Percentiles rank a stretch among this genome's conserved stretches.
These are phyloP conservation scores for Oostethus manadensis DNA, from an alignment of 2,113 vertebrate genomes.

Conservation along the genomic window DNA sequence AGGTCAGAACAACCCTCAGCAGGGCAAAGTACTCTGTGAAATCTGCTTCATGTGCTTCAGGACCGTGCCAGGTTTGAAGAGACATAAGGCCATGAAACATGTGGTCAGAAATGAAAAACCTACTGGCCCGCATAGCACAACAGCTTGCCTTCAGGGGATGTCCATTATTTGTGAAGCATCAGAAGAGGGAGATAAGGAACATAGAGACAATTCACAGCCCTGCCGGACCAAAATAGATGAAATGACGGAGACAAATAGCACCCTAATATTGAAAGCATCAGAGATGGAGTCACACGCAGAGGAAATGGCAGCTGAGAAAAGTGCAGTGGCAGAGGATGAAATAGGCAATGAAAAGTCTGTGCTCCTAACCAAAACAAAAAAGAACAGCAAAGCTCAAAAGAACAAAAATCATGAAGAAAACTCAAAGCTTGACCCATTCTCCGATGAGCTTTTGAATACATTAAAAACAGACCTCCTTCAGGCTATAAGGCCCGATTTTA, in stretches of 20 bases:
- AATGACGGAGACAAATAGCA: slow-evolving; percentile 43
- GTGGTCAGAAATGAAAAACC: slow-evolving; percentile 55
- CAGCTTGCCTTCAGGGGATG: slow-evolving; percentile 44
- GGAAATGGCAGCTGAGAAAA: slow-evolving; percentile 44
- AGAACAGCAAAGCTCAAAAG: slow-evolving; percentile 61
- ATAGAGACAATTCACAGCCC: slow-evolving; percentile 61
- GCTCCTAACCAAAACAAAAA: slow-evolving; percentile 55
- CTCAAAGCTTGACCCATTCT: slow-evolving; percentile 39
- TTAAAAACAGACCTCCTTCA: slow-evolving; percentile 72
- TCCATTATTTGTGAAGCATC: slow-evolving; percentile 49
- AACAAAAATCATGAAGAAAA: slow-evolving; percentile 55
- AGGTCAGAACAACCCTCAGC: slow-evolving; percentile 50
- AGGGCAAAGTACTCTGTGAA: slow-evolving; percentile 77
- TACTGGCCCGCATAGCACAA: slow-evolving; percentile 38
- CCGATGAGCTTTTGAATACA: slow-evolving; percentile 58
- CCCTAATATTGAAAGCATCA: slow-evolving; percentile 44
- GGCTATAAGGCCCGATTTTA: slow-evolving; percentile 62
- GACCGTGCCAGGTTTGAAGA: slow-evolving; percentile 84
- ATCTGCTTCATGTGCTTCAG: slow-evolving; percentile 85
- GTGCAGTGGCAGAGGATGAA: slow-evolving; percentile 33
- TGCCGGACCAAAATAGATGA: slow-evolving; percentile 42
- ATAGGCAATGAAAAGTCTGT: slow-evolving; percentile 34
- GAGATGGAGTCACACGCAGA: slow-evolving; percentile 47
- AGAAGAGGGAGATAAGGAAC: slow-evolving; percentile 50
- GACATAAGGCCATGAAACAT: slow-evolving; percentile 92